Conservation (phyloP, 2,888 invertebrate species). For the Trichacis sp. region DNA sequence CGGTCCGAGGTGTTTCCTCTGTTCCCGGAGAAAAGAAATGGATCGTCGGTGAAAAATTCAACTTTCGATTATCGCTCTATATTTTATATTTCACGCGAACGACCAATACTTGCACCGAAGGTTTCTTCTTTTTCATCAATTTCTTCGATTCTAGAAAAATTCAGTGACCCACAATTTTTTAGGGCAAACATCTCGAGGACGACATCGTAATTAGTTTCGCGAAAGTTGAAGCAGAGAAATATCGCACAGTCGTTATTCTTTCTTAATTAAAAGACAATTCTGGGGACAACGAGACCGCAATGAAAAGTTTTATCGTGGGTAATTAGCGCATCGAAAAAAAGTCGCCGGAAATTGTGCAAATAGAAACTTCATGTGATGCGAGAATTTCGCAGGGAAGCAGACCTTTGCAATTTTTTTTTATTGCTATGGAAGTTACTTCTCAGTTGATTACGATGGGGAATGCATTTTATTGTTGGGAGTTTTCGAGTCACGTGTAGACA, state of each 20-base stretch:
- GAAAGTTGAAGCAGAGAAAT: neutral
- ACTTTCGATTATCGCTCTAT: constrained; percentile 8
- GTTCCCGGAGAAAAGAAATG: constrained; percentile 4
- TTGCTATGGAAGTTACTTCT: too few relatives aligned
- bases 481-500: constrained; percentile 27
- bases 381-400: neutral
- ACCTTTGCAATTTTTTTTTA: neutral
- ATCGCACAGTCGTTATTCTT: neutral
- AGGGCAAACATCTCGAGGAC: too few relatives aligned
- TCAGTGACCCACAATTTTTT: too few relatives aligned
- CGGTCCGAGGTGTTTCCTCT: constrained; percentile 13
- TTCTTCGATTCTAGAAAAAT: too few relatives aligned
- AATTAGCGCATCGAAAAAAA: neutral
- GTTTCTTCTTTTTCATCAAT: too few relatives aligned
- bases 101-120: too few relatives aligned
- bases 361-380: neutral
- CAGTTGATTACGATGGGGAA: too few relatives aligned
- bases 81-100: neutral
- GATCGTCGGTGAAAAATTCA: constrained; percentile 22
- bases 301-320: neutral
- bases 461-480: too few relatives aligned
- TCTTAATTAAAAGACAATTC: neutral
- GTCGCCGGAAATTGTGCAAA: neutral
- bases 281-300: neutral
- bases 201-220: neutral